Evolutionary conservation across 2,888 invertebrate genomes (phyloP).

Genomic region (Dynastes hyllus): DNA sequence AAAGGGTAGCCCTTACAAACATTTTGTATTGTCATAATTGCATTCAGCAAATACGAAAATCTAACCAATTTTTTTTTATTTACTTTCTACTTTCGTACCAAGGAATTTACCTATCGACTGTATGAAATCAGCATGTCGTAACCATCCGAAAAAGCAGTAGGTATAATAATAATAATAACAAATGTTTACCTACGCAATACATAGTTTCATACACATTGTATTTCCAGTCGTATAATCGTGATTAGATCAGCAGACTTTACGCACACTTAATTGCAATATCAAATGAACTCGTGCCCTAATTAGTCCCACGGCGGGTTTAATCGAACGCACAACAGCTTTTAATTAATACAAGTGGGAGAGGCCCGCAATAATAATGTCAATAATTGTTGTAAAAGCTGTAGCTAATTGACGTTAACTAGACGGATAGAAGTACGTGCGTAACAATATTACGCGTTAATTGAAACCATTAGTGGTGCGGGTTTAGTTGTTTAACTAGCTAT

Average conservation of each 20-base stretch:
- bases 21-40: no score
- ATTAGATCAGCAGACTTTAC: conserved; percentile 11
- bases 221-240: conserved; percentile 7
- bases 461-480: background rate
- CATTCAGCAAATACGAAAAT: no score
- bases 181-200: background rate
- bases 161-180: background rate
- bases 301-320: background rate
- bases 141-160: background rate
- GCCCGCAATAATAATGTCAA: conserved; percentile 10
- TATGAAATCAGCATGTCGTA: background rate
- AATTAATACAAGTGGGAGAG: conserved; percentile 28
- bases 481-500: no score
- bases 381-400: conserved; percentile 19
- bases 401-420: background rate
- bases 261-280: conserved; percentile 25
- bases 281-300: conserved; percentile 29
- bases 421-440: background rate
- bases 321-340: conserved; percentile 4
- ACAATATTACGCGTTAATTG: background rate
- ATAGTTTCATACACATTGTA: background rate
- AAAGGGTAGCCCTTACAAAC: no score
- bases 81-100: background rate
- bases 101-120: background rate
- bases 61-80: no score